Evolutionary conservation across 2,888 invertebrate species (phyloP).

Genomic region (Synanthedon vespiformis): DNA sequence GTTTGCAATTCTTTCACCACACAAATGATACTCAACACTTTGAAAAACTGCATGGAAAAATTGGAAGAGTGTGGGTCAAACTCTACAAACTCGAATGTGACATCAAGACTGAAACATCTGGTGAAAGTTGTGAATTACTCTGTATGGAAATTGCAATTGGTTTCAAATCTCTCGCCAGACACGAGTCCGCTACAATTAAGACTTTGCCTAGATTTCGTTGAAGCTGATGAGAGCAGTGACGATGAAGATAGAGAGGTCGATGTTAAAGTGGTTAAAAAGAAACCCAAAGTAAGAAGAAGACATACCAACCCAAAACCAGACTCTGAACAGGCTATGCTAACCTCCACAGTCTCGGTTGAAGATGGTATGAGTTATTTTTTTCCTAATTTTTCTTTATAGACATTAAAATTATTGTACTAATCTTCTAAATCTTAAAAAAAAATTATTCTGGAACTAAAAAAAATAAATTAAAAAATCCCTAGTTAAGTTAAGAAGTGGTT

Average conservation of each 20-base stretch:
- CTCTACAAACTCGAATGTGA: slow-evolving; percentile 27
- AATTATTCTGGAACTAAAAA: no score
- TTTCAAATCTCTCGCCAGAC: slow-evolving; percentile 68
- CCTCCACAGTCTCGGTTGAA: slow-evolving; percentile 48
- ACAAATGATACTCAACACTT: slow-evolving; percentile 67
- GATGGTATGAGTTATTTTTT: slow-evolving; percentile 28
- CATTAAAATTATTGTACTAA: no score
- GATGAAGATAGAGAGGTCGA: slow-evolving; percentile 52
- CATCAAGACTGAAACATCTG: slow-evolving; percentile 36
- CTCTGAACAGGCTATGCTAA: slow-evolving; percentile 41
- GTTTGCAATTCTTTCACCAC: slow-evolving; percentile 72
- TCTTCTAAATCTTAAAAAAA: no score
- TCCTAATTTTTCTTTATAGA: not conserved
- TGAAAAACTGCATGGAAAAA: slow-evolving; percentile 67
- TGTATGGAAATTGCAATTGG: slow-evolving; percentile 78
- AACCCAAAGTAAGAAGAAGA: slow-evolving; percentile 43
- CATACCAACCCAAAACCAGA: slow-evolving; percentile 47
- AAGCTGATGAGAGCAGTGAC: slow-evolving; percentile 57
- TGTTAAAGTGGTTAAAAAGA: slow-evolving; percentile 39
- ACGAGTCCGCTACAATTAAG: slow-evolving; percentile 50
- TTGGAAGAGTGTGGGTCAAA: slow-evolving; percentile 39
- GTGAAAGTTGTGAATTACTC: slow-evolving; percentile 74
- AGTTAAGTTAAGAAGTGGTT: no score
- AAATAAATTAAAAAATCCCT: no score
- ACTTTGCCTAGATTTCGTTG: slow-evolving; percentile 56